phyloP scores from a whole-genome alignment of 2,113 vertebrate genomes.

The Motacilla alba region DNA sequence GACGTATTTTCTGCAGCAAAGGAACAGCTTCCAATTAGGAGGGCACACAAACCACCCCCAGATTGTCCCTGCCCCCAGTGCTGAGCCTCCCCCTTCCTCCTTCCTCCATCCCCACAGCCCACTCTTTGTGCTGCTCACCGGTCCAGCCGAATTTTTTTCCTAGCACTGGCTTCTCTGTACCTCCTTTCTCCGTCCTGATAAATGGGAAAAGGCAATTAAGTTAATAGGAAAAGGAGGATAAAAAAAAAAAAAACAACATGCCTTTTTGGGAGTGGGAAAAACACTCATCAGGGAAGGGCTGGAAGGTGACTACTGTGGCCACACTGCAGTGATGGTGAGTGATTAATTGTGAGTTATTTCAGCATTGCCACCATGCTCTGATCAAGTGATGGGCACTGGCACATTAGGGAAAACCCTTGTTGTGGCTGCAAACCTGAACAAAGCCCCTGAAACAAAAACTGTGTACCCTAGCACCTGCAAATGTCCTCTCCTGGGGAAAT shows the following conservation, averaged over 20 bases:
- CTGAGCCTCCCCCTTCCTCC: accelerated
- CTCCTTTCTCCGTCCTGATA: constrained; percentile 89
- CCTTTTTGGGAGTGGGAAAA: not conserved
- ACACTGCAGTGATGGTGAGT: not conserved
- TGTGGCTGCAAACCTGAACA: not conserved
- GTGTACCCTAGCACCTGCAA: not conserved
- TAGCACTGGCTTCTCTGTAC: constrained; percentile 88
- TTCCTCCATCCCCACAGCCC: not conserved
- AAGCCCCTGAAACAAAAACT: not conserved
- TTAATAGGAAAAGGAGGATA: not conserved
- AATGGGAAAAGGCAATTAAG: not conserved
- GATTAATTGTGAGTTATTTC: not conserved
- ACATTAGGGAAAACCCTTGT: not conserved
- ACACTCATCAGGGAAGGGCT: not conserved
- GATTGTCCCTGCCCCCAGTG: not conserved
- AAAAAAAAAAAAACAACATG: accelerated
- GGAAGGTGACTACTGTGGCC: not conserved
- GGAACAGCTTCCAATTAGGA: not conserved
- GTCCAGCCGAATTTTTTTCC: constrained; percentile 92
- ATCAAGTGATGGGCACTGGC: not conserved
- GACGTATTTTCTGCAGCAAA: constrained; percentile 85
- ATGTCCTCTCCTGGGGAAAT: not conserved
- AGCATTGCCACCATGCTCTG: not conserved
- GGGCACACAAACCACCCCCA: not conserved
- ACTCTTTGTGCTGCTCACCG: constrained; percentile 67